Base-by-base conservation (phyloP, 2,113 vertebrate genomes). In the Lucifuga dentata region DNA sequence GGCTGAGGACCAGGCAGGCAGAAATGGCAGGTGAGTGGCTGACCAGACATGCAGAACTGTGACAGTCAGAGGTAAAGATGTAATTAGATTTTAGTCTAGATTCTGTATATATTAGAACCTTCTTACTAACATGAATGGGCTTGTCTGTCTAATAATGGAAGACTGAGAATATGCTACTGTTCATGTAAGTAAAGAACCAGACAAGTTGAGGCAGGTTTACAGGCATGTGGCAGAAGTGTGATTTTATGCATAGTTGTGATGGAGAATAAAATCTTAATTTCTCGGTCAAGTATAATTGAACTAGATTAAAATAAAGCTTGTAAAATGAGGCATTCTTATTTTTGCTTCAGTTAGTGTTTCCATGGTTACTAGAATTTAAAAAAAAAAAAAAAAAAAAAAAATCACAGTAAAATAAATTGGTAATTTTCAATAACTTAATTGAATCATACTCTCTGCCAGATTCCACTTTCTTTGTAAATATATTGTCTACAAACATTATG, bases 131-230 rank as follows among this genome's bases (percentile, higher is more conserved):
- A 2, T 5, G 5, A 55, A 6, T 5, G 13, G 13, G 9, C 16
- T 23, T 17, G 17, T 58, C 9, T 19, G 33, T 36, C 16, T n/a
- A 61, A 65, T 21, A 55, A 32, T 15, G 5, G 40, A 13, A 62
- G 52, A 36, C 13, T 32, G 44, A 13, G 38, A 38, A 40, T 69
- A 41, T 1, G 15, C 59, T 66, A 17, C 46, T 63, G 51, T 79
- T 77, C 44, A 69, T 40, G 50, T 44, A 57, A 53, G 33, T 3
- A 20, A 72, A 67, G 32, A 51, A 41, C 15, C 21, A 3, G 51
- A 59, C 76, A 12, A 44, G 83, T 69, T 45, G 58, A 56, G 69
- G 45, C 83, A 75, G 50, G 66, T 20, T 16, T 73, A 33, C 35
- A 64, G 51, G 73, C 64, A 40, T 70, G 51, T 60, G 32, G 64